These are phyloP conservation scores for Salvelinus alpinus DNA, from an alignment of 2,113 vertebrate species.

Conservation along the genomic window DNA sequence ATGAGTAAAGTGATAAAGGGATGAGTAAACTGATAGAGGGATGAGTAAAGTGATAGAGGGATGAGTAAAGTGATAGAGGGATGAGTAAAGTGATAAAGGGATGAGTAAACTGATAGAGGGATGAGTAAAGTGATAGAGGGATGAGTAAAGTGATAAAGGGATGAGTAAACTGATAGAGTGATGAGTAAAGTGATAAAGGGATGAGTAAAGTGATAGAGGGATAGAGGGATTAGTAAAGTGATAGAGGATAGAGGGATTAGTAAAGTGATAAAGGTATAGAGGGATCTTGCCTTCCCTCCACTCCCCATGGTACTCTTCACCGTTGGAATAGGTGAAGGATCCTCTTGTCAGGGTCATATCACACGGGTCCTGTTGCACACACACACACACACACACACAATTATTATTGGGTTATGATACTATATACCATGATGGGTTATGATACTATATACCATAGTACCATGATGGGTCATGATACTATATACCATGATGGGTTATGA, in stretches of 20 bases:
- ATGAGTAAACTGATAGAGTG: too few species aligned
- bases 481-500: too few species aligned
- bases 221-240: too few species aligned
- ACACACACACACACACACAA: conserved; percentile 29
- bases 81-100: not conserved
- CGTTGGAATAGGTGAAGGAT: conserved; percentile 91
- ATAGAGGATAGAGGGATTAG: too few species aligned
- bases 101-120: not conserved
- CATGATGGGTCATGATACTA: too few species aligned
- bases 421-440: too few species aligned
- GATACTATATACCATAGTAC: too few species aligned
- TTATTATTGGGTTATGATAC: too few species aligned
- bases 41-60: too few species aligned
- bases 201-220: too few species aligned
- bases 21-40: not conserved
- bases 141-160: not conserved
- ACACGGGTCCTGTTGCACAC: conserved; percentile 40
- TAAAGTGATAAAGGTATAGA: not conserved
- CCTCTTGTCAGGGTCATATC: conserved; percentile 91
- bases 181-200: not conserved
- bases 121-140: not conserved
- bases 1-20: not conserved
- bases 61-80: too few species aligned
- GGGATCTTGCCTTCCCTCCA: conserved; percentile 87
- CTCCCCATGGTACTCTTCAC: conserved; percentile 92